Evolutionary conservation across 1,140 invertebrate genomes (phyloP).

Genomic region (Brachionus koreanus): DNA sequence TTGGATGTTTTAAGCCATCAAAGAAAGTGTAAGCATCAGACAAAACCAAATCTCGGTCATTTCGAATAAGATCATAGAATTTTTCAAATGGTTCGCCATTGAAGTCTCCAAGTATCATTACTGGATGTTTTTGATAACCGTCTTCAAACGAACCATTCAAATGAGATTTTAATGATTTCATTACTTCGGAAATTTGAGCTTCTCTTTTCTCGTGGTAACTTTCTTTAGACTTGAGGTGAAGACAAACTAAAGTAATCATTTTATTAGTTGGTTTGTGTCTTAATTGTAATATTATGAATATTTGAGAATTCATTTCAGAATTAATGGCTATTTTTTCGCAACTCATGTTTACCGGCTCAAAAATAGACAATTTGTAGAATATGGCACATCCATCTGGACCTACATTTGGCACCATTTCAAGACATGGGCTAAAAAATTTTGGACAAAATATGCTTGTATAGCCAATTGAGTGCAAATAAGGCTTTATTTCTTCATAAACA

Average conservation of each 20-base stretch:
- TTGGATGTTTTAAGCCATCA: not conserved
- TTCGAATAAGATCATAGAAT: constrained; percentile 8
- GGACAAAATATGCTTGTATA: constrained; percentile 42
- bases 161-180: constrained; percentile 17
- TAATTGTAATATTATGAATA: constrained; percentile 34
- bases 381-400: constrained; percentile 43
- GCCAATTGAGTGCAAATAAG: constrained; percentile 40
- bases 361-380: constrained; percentile 11
- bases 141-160: not conserved
- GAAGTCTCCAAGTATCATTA: constrained; percentile 7
- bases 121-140: not conserved
- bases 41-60: not conserved
- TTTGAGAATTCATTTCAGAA: constrained; percentile 25
- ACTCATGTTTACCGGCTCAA: constrained; percentile 36
- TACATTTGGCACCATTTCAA: constrained; percentile 21
- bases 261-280: not conserved
- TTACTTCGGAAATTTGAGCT: not conserved
- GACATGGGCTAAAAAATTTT: constrained; percentile 44
- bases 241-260: constrained; percentile 2
- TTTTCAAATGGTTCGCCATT: constrained; percentile 44
- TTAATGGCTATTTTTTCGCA: constrained; percentile 25
- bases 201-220: not conserved
- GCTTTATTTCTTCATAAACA: constrained; percentile 35
- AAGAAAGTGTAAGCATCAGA: not conserved
- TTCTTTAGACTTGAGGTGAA: constrained; percentile 37